Evolutionary conservation across 1,140 invertebrate species (phyloP).

Genomic region (Anoplolepis gracilipes): DNA sequence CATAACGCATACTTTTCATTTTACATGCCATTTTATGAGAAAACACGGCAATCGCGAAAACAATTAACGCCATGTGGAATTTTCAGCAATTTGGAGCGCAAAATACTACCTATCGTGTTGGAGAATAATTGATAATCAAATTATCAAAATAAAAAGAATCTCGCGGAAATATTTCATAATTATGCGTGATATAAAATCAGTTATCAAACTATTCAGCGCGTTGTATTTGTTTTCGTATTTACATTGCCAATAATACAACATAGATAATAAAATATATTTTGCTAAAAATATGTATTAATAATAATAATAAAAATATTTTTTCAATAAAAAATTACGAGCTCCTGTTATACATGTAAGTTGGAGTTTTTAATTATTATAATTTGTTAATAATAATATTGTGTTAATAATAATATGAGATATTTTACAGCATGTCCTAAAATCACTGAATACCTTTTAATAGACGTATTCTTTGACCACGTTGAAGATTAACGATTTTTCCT

Average conservation of each 20-base stretch:
- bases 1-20: conserved; percentile 55
- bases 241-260: conserved; percentile 13
- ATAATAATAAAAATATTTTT: background rate
- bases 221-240: conserved; percentile 21
- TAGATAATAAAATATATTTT: conserved; percentile 26
- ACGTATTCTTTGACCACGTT: too few species aligned
- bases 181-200: conserved; percentile 47
- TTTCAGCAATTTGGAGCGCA: conserved; percentile 48
- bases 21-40: conserved; percentile 50
- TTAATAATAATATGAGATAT: too few species aligned
- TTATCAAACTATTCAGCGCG: conserved; percentile 10
- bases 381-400: background rate
- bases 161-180: conserved; percentile 52
- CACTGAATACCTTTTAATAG: too few species aligned
- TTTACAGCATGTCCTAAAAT: too few species aligned
- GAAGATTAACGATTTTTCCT: too few species aligned
- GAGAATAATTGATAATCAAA: conserved; percentile 55
- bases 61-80: conserved; percentile 58
- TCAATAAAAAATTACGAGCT: background rate
- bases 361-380: conserved; percentile 3
- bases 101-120: conserved; percentile 33
- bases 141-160: conserved; percentile 58
- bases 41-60: conserved; percentile 59
- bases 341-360: too few species aligned
- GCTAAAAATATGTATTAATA: conserved; percentile 15